phyloP scores from a whole-genome alignment of 2,113 vertebrate species.

The Cochlearius cochlearius region DNA sequence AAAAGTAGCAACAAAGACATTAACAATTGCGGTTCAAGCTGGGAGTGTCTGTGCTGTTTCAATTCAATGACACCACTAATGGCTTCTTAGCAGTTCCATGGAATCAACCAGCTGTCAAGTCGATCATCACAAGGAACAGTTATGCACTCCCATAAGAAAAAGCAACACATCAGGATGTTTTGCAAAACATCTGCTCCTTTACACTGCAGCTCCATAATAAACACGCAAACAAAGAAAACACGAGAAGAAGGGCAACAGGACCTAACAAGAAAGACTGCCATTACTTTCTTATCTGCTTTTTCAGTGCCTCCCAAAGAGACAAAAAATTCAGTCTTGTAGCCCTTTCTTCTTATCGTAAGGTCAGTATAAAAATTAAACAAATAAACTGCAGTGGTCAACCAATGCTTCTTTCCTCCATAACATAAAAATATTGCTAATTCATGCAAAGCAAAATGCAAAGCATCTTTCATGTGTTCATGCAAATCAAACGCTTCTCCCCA shows the following conservation, averaged over 20 bases:
- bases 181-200: conserved; percentile 98
- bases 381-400: not conserved
- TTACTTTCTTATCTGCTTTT: conserved; percentile 45
- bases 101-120: conserved; percentile 98
- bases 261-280: conserved; percentile 33
- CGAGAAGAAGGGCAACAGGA: conserved; percentile 65
- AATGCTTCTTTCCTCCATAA: not conserved
- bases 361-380: conserved; percentile 26
- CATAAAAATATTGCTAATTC: not conserved
- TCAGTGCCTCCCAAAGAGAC: not conserved
- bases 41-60: conserved; percentile 90
- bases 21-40: conserved; percentile 84
- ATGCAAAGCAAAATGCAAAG: not conserved
- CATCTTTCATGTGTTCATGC: not conserved
- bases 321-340: not conserved
- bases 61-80: conserved; percentile 98
- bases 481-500: not conserved
- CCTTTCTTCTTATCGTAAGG: not conserved
- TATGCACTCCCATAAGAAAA: conserved; percentile 92
- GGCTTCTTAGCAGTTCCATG: conserved; percentile 97
- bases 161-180: conserved; percentile 92
- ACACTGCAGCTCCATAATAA: conserved; percentile 86
- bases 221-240: conserved; percentile 92
- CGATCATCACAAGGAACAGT: conserved; percentile 94
- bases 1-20: conserved; percentile 86